Evolutionary conservation across 1,140 invertebrate species (phyloP), one percentile per base, ranked within the genome.

Genomic region (Steinernema khuongi): DNA sequence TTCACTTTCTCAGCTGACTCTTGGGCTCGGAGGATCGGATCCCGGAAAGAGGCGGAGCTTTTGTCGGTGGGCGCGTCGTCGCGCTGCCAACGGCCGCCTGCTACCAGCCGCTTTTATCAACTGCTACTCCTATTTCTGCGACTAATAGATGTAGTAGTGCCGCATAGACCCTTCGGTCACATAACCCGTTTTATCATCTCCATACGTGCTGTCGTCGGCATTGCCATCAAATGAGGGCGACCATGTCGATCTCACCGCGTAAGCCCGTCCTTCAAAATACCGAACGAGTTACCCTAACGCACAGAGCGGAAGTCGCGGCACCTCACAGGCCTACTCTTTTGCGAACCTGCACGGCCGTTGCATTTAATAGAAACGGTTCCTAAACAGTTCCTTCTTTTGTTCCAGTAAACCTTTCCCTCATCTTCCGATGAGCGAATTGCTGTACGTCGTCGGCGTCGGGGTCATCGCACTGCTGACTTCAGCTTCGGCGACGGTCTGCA

Each of bases 91-190:
- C 50, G 50, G 50, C 50, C 50, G 50, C 50, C 50, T 60, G 50
- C 50, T 60, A 60, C 50, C 50, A 60, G 50, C 50, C 50, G 50
- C 50, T 60, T 60, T 60, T 60, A 60, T 60, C 50, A 60, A 60
- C 36, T 41, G n/a, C 36, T 41, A 41, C 50, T 60, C 50, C 26
- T 60, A 60, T 60, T 60, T 60, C 50, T 60, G 50, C 50, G 50
- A 60, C 50, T 60, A 60, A 60, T 60, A 60, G 50, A 60, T 60
- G 50, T 60, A 60, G 50, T 60, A 60, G 50, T 60, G 50, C 50
- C 50, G 50, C 50, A 60, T 14, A 60, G 22, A 22, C 50, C 36
- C 7, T 26, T 60, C 26, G 50, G 26, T 60, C 50, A 22, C 50
- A 60, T 60, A 60, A 60, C 50, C 26, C 14, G 50, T 60, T 60